A percentile compares a stretch with the other conserved stretches of the same genome.
These are phyloP conservation scores for Calcarius lapponicus DNA, from an alignment of 2,797 vertebrate species.

Conservation along the genomic window DNA sequence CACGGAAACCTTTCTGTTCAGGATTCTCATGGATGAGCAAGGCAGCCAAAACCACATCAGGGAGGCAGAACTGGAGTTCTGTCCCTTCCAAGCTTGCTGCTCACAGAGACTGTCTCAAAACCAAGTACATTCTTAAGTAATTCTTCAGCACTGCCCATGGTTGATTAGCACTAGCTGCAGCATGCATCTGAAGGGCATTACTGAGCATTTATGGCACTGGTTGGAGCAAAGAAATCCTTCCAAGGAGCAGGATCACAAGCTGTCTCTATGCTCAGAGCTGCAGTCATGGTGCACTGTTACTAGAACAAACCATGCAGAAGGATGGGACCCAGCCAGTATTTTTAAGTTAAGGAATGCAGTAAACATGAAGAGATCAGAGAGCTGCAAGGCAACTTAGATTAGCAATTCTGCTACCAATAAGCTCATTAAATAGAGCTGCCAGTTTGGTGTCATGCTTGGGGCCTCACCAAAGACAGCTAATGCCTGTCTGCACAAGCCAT, in stretches of 20 bases:
- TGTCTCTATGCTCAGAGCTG: neutral
- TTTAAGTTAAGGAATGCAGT: neutral
- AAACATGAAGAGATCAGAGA: neutral
- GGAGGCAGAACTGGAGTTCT: neutral
- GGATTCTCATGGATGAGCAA: neutral
- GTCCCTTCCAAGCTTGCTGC: neutral
- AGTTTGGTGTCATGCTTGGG: neutral
- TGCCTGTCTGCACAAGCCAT: neutral
- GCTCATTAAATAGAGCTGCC: neutral
- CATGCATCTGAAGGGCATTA: neutral
- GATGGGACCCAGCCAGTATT: neutral
- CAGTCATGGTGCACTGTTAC: neutral
- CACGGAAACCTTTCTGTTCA: neutral
- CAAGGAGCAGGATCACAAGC: neutral
- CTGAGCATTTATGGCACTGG: neutral
- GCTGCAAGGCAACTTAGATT: neutral
- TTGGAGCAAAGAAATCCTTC: neutral
- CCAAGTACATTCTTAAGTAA: neutral
- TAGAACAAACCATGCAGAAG: neutral
- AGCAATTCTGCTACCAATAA: neutral
- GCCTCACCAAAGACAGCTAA: neutral
- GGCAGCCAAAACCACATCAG: neutral
- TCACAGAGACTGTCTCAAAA: neutral
- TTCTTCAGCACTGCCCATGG: neutral
- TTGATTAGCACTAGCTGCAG: neutral